Conservation (phyloP, 2,113 vertebrate species). For the Bucco capensis region DNA sequence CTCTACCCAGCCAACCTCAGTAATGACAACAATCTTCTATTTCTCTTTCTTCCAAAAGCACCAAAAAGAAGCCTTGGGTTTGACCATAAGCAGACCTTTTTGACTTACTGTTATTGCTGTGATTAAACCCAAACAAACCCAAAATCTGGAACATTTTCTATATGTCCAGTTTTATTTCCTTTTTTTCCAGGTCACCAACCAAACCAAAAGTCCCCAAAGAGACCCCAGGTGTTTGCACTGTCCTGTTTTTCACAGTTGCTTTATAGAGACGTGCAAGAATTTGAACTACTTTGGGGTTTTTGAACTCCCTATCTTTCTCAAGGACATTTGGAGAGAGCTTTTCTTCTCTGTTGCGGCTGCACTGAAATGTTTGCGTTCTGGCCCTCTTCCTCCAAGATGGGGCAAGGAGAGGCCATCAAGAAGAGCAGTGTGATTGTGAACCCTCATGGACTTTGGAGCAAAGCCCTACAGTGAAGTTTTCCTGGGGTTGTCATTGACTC, state of each 20-base stretch:
- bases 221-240: not conserved
- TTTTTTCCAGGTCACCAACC: not conserved
- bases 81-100: not conserved
- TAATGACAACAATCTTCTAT: not conserved
- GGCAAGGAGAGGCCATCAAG: not conserved
- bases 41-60: not conserved
- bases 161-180: not conserved
- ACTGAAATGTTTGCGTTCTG: not conserved
- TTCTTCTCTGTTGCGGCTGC: not conserved
- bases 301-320: not conserved
- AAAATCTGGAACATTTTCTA: conserved; percentile 5
- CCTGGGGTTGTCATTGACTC: not conserved
- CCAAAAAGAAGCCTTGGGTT: not conserved
- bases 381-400: not conserved
- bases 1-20: not conserved
- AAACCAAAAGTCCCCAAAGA: not conserved
- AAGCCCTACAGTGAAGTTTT: not conserved
- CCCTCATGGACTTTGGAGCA: not conserved
- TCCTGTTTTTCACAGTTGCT: not conserved
- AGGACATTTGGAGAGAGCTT: not conserved
- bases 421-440: not conserved
- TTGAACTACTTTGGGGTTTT: not conserved
- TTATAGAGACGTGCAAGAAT: not conserved
- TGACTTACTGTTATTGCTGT: not conserved
- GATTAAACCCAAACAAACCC: not conserved